Evolutionary conservation across 2,797 vertebrate genomes (phyloP).

Genomic region (Sarcoramphus papa): DNA sequence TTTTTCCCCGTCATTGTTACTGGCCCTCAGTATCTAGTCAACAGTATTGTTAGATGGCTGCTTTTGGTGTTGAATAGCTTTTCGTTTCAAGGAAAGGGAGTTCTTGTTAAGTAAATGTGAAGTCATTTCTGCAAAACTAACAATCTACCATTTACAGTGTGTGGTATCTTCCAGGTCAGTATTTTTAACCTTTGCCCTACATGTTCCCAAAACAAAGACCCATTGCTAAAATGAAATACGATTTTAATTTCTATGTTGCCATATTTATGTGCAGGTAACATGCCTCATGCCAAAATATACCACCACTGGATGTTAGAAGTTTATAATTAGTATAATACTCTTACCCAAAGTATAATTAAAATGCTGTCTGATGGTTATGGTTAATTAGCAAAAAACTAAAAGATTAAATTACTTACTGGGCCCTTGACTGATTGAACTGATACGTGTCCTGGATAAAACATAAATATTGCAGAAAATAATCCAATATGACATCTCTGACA

Average conservation of each 20-base stretch:
- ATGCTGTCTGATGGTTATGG: slow-evolving; percentile 39
- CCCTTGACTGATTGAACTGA: slow-evolving; percentile 57
- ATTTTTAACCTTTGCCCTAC: neutral
- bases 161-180: neutral
- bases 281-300: neutral
- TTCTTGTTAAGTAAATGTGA: neutral
- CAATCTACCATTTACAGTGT: neutral
- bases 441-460: slow-evolving; percentile 56
- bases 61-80: neutral
- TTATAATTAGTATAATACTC: slow-evolving; percentile 37
- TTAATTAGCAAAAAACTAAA: slow-evolving; percentile 34
- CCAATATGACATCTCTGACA: slow-evolving; percentile 65
- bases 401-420: slow-evolving; percentile 53
- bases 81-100: neutral
- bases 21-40: neutral
- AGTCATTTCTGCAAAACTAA: neutral
- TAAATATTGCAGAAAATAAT: slow-evolving; percentile 73
- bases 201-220: neutral
- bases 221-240: neutral
- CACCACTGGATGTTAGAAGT: neutral
- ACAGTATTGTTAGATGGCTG: neutral
- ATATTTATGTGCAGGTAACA: neutral
- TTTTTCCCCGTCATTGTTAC: neutral
- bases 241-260: neutral
- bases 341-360: slow-evolving; percentile 42